These are phyloP conservation scores for Protaetia brevitarsis DNA, from an alignment of 1,140 invertebrate species.

Conservation along the genomic window DNA sequence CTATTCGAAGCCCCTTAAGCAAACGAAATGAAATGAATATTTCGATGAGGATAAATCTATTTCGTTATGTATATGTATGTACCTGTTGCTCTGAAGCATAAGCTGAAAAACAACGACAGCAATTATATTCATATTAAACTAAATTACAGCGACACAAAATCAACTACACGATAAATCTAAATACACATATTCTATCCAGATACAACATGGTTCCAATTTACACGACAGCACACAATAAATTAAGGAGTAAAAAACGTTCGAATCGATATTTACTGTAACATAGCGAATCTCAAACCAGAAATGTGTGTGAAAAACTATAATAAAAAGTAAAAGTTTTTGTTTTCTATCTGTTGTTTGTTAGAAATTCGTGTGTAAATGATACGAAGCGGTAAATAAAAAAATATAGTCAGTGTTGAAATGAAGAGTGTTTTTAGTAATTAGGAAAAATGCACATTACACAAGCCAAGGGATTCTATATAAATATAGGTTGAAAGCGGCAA, in stretches of 20 bases:
- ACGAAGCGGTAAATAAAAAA: constrained; percentile 8
- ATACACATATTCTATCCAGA: background rate
- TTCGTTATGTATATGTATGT: background rate
- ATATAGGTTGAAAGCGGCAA: constrained; percentile 22
- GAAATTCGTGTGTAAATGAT: constrained; percentile 7
- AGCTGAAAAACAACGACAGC: constrained; percentile 12
- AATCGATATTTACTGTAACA: background rate
- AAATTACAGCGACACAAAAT: constrained; percentile 5
- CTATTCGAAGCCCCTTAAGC: too few relatives aligned
- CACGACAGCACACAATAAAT: background rate
- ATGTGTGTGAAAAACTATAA: background rate
- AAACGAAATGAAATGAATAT: too few relatives aligned
- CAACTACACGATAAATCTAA: constrained; percentile 13
- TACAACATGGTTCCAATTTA: constrained; percentile 5
- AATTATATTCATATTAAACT: background rate
- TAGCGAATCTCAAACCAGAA: background rate
- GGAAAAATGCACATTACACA: constrained; percentile 25
- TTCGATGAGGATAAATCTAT: too few relatives aligned
- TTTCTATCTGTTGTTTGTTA: too few relatives aligned
- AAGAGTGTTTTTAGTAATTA: constrained; percentile 22
- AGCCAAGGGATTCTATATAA: constrained; percentile 17
- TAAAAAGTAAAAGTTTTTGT: too few relatives aligned
- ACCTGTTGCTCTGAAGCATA: background rate
- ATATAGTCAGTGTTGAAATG: constrained; percentile 18
- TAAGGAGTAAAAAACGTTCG: background rate